phyloP scores from a whole-genome alignment of 2,113 vertebrate species.

The Hippopotamus amphibius region DNA sequence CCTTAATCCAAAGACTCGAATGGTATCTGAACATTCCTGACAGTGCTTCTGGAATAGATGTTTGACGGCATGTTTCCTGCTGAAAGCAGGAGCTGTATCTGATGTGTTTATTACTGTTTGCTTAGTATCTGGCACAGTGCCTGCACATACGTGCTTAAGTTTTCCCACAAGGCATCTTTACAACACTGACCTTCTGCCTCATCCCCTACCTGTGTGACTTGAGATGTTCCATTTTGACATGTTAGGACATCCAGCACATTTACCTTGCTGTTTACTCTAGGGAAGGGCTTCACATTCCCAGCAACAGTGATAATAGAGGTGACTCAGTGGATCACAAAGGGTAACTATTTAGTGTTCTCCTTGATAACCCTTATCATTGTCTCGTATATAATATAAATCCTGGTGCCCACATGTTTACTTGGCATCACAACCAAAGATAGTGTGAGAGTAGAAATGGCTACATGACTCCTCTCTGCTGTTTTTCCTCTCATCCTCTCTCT shows the following conservation, averaged over 20 bases:
- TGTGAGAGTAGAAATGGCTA: neutral
- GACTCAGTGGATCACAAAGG: neutral
- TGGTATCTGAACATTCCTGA: neutral
- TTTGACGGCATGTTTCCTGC: neutral
- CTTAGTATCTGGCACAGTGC: neutral
- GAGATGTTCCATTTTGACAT: neutral
- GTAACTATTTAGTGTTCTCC: neutral
- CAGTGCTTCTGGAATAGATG: neutral
- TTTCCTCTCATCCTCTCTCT: neutral
- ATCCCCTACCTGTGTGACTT: neutral
- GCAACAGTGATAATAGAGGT: neutral
- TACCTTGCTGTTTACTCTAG: neutral
- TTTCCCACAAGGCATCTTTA: neutral
- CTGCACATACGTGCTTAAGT: neutral
- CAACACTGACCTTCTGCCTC: neutral
- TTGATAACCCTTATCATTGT: neutral
- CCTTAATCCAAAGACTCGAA: neutral
- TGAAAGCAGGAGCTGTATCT: neutral
- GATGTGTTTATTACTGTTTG: neutral
- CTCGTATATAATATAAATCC: neutral
- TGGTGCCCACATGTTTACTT: neutral
- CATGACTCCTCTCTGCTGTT: neutral
- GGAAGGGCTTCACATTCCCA: neutral
- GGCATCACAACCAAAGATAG: neutral
- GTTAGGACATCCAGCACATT: neutral